Percentiles rank a stretch among this genome's conserved stretches.
Evolutionary conservation across 2,113 vertebrate species (phyloP).

Genomic region (Anguilla japonica): DNA sequence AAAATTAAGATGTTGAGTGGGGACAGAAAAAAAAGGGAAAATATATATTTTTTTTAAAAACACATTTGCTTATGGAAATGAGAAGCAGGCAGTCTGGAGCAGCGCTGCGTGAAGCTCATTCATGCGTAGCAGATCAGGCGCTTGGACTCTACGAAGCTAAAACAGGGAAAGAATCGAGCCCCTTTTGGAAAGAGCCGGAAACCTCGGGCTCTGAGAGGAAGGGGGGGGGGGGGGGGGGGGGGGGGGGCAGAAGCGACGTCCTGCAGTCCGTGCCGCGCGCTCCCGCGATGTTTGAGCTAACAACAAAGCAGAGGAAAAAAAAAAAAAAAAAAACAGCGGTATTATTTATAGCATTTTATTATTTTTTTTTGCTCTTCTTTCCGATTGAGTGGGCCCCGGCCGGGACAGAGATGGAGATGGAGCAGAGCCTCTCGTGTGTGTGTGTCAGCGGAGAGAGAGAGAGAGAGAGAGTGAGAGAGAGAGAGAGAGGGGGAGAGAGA

Average conservation of each 20-base stretch:
- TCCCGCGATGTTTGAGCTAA: not conserved
- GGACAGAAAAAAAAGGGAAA: not conserved
- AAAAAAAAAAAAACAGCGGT: not conserved
- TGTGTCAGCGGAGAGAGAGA: slow-evolving; percentile 26
- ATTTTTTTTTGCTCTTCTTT: slow-evolving; percentile 28
- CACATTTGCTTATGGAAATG: not conserved
- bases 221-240: too few relatives aligned
- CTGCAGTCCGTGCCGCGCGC: not conserved
- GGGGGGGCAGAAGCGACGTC: not conserved
- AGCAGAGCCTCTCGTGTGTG: slow-evolving; percentile 49
- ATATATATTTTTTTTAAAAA: not conserved
- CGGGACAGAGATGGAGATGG: slow-evolving; percentile 44
- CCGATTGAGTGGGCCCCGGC: slow-evolving; percentile 17
- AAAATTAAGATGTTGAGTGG: not conserved
- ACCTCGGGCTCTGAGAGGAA: too few relatives aligned
- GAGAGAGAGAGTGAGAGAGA: slow-evolving; percentile 37
- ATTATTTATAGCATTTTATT: slow-evolving; percentile 15
- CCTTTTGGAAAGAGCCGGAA: too few relatives aligned
- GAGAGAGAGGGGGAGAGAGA: slow-evolving; percentile 34
- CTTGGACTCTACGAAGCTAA: too few relatives aligned
- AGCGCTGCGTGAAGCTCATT: not conserved
- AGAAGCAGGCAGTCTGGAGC: not conserved
- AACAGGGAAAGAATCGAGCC: too few relatives aligned
- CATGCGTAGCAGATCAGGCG: not conserved
- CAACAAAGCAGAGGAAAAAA: not conserved